Evolutionary conservation across 2,797 vertebrate species (phyloP).

Genomic region (Cirrhinus mrigala): DNA sequence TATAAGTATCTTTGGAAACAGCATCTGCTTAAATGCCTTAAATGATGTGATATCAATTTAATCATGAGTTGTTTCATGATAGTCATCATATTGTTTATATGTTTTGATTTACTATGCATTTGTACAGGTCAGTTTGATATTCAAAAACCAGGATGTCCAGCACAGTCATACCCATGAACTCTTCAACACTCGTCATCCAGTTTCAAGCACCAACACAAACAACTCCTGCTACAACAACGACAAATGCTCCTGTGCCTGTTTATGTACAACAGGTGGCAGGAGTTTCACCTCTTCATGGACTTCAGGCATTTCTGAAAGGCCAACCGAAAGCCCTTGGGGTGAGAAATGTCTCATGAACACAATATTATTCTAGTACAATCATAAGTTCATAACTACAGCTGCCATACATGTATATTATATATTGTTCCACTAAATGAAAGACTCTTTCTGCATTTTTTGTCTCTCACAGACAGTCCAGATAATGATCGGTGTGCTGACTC

Average conservation of each 20-base stretch:
- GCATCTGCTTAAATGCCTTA: too few relatives aligned
- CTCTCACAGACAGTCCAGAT: conserved; percentile 8
- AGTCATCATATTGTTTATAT: too few relatives aligned
- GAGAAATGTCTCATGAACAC: neutral
- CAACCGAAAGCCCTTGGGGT: conserved; percentile 23
- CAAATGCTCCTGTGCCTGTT: neutral
- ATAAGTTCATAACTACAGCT: neutral
- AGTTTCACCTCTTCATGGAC: neutral
- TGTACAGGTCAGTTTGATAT: neutral
- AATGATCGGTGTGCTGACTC: too few relatives aligned
- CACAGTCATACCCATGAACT: neutral
- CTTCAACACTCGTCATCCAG: neutral
- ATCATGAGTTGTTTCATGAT: too few relatives aligned
- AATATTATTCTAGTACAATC: neutral
- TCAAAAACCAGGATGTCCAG: neutral
- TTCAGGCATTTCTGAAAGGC: conserved; percentile 9
- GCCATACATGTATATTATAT: neutral
- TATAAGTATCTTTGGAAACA: too few relatives aligned
- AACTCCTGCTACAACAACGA: accelerated
- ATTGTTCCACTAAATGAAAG: neutral
- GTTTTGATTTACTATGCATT: too few relatives aligned
- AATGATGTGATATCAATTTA: too few relatives aligned
- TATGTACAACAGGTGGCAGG: too few relatives aligned
- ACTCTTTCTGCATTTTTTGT: neutral
- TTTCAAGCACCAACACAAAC: neutral